Evolutionary conservation across 1,140 invertebrate species (phyloP).

Genomic region (Carposina sasakii): DNA sequence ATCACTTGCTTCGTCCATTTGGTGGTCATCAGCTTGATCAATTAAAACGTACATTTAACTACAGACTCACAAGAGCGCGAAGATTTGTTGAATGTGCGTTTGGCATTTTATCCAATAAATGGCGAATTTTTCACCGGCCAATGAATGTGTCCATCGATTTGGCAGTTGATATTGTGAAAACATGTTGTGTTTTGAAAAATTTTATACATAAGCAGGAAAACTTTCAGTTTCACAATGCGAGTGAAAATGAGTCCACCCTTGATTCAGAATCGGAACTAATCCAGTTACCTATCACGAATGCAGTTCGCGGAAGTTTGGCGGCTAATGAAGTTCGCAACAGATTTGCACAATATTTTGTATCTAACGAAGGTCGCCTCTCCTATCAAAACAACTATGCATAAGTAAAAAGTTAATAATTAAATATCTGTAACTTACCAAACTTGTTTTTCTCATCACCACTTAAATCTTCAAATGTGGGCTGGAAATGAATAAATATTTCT

Average conservation of each 20-base stretch:
- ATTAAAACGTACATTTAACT: slow-evolving; percentile 7
- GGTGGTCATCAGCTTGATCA: slow-evolving; percentile 1
- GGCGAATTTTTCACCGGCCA: slow-evolving; percentile 14
- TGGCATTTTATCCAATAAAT: slow-evolving; percentile 18
- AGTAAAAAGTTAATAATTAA: slow-evolving; percentile 23
- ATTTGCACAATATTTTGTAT: slow-evolving; percentile 11
- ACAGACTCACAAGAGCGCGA: slow-evolving; percentile 9
- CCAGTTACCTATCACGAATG: slow-evolving; percentile 17
- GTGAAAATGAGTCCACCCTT: slow-evolving; percentile 27
- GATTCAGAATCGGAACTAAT: slow-evolving; percentile 28
- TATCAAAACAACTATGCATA: slow-evolving; percentile 13
- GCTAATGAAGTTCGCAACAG: slow-evolving; percentile 18
- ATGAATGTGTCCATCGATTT: slow-evolving; percentile 12
- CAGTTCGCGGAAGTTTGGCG: slow-evolving; percentile 24
- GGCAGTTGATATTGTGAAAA: slow-evolving; percentile 10
- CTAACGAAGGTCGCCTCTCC: slow-evolving; percentile 11
- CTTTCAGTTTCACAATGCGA: slow-evolving; percentile 19
- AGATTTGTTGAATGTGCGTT: slow-evolving; percentile 15
- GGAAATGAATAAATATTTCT: slow-evolving; percentile 22
- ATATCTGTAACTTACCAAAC: slow-evolving; percentile 14
- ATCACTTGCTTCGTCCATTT: slow-evolving; percentile 20
- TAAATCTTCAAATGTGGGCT: slow-evolving; percentile 23
- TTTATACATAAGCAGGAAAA: slow-evolving; percentile 33
- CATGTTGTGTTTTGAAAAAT: slow-evolving; percentile 18
- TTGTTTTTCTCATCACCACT: slow-evolving; percentile 13